Percentiles rank a stretch among this genome's conserved stretches.
Conservation (phyloP, 2,888 invertebrate genomes). For the Sarcophaga caerulescens region DNA sequence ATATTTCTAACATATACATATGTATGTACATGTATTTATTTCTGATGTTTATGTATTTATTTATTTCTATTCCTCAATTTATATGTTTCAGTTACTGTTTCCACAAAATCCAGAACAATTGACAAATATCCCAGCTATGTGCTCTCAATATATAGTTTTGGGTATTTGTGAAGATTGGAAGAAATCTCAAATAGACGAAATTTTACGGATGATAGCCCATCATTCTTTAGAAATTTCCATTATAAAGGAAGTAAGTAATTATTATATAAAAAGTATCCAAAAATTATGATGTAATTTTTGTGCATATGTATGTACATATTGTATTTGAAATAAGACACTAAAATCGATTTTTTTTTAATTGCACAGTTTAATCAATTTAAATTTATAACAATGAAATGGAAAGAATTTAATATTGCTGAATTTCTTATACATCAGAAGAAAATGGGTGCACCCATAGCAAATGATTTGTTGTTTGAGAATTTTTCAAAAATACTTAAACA, state of each 20-base stretch:
- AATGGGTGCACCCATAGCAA: constrained; percentile 77
- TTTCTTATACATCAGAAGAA: constrained; percentile 78
- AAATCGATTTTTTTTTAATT: constrained; percentile 1
- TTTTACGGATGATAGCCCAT: constrained; percentile 74
- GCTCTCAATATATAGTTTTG: constrained; percentile 77
- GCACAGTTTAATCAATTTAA: constrained; percentile 75
- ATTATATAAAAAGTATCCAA: background rate
- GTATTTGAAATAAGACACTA: background rate
- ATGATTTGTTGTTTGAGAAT: constrained; percentile 77
- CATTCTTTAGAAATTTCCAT: constrained; percentile 75
- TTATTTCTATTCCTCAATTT: background rate
- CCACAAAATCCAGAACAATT: constrained; percentile 76
- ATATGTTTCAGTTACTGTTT: constrained; percentile 74
- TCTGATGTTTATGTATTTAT: no score
- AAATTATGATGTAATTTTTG: constrained; percentile 6
- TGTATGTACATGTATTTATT: no score
- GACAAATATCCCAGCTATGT: constrained; percentile 75
- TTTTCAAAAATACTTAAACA: constrained; percentile 76
- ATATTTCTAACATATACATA: no score
- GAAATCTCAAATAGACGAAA: constrained; percentile 73
- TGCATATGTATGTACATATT: no score
- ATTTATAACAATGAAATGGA: constrained; percentile 79
- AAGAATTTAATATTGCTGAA: constrained; percentile 77
- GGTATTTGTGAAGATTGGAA: constrained; percentile 79
- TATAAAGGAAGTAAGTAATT: constrained; percentile 73